phyloP scores from a whole-genome alignment of 1,140 invertebrate species.

The Zaprionus taronus region DNA sequence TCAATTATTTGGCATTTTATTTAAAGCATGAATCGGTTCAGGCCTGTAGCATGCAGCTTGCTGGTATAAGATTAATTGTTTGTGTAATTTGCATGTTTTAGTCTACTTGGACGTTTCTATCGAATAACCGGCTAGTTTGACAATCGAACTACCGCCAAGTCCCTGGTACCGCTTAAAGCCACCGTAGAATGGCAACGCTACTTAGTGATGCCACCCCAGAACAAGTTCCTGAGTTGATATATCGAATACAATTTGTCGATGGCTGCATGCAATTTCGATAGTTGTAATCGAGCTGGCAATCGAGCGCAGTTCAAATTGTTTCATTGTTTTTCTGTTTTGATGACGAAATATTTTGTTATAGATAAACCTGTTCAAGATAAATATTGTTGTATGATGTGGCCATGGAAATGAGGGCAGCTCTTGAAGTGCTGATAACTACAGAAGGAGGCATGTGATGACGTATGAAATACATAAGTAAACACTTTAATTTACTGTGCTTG shows the following conservation, averaged over 20 bases:
- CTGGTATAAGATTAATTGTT: neutral
- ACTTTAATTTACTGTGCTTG: neutral
- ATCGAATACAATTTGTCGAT: neutral
- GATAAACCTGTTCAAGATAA: neutral
- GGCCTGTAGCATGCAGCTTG: neutral
- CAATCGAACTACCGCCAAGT: constrained; percentile 7
- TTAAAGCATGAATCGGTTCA: neutral
- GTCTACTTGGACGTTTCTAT: neutral
- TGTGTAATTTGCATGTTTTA: neutral
- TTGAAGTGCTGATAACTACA: neutral
- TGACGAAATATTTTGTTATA: neutral
- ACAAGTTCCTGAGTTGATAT: neutral
- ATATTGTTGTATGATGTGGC: neutral
- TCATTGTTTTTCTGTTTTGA: neutral
- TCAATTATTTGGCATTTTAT: neutral
- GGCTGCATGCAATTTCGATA: neutral
- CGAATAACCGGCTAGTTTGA: neutral
- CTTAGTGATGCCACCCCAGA: neutral
- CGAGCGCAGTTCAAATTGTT: neutral
- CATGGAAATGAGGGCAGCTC: neutral
- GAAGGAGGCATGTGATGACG: neutral
- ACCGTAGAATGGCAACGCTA: neutral
- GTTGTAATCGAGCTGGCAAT: too few relatives aligned
- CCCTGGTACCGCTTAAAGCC: constrained; percentile 2
- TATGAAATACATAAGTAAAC: neutral